These are phyloP conservation scores for Chloroceryle aenea DNA, from an alignment of 2,113 vertebrate species.

Conservation along the genomic window DNA sequence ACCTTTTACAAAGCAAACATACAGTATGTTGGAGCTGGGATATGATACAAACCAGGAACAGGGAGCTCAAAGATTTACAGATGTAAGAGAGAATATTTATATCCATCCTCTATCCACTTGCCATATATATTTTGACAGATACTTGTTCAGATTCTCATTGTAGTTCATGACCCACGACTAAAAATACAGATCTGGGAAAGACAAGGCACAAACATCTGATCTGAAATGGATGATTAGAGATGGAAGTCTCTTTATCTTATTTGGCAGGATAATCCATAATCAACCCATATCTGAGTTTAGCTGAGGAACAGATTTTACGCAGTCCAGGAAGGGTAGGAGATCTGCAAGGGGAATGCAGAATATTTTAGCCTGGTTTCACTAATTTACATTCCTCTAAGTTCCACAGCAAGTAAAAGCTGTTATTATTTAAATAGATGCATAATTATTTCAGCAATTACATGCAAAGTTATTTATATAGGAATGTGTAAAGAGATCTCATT, in stretches of 20 bases:
- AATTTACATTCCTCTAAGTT: conserved; percentile 20
- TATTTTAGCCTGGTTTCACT: background rate
- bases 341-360: background rate
- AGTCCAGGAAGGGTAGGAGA: background rate
- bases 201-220: background rate
- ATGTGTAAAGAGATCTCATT: background rate
- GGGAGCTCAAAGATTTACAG: background rate
- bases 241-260: background rate
- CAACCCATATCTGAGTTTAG: background rate
- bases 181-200: background rate
- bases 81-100: background rate
- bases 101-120: background rate
- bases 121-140: background rate
- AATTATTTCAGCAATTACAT: conserved; percentile 25
- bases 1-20: background rate
- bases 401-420: background rate
- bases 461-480: background rate
- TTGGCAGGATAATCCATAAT: background rate
- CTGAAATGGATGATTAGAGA: background rate
- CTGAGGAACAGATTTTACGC: background rate
- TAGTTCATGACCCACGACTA: background rate
- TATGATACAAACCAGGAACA: background rate
- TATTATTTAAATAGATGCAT: conserved; percentile 32
- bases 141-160: background rate
- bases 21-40: background rate